Evolutionary conservation across 2,113 vertebrate species (phyloP).

Genomic region (Chlorocebus sabaeus): DNA sequence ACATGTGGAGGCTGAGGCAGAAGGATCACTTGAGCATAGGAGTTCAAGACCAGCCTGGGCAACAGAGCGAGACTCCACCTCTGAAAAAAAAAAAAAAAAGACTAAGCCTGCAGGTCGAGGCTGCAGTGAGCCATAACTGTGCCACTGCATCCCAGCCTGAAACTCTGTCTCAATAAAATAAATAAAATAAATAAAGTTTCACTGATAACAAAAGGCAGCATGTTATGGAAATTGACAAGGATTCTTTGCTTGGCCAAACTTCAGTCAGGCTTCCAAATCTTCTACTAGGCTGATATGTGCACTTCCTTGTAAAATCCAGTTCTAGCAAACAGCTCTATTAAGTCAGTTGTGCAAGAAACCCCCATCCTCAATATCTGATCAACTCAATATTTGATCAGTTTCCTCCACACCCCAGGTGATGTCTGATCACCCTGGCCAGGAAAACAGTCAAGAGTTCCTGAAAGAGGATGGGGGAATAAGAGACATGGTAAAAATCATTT

Average conservation of each 20-base stretch:
- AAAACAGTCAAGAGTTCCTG: background rate
- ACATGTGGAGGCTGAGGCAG: too few relatives aligned
- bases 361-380: background rate
- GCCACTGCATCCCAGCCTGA: too few relatives aligned
- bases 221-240: background rate
- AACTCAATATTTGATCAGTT: background rate
- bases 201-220: background rate
- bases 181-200: background rate
- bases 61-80: too few relatives aligned
- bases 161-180: too few relatives aligned
- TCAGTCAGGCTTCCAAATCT: background rate
- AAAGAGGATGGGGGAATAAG: background rate
- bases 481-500: background rate
- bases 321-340: background rate
- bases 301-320: background rate
- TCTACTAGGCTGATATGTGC: background rate
- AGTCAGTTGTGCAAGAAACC: background rate
- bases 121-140: too few relatives aligned
- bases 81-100: too few relatives aligned
- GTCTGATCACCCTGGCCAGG: background rate
- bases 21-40: too few relatives aligned
- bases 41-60: too few relatives aligned
- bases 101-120: too few relatives aligned
- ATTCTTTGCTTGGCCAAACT: background rate
- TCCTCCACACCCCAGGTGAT: background rate